Base-by-base conservation (phyloP, 2,113 vertebrate genomes). In the Ranitomeya variabilis region DNA sequence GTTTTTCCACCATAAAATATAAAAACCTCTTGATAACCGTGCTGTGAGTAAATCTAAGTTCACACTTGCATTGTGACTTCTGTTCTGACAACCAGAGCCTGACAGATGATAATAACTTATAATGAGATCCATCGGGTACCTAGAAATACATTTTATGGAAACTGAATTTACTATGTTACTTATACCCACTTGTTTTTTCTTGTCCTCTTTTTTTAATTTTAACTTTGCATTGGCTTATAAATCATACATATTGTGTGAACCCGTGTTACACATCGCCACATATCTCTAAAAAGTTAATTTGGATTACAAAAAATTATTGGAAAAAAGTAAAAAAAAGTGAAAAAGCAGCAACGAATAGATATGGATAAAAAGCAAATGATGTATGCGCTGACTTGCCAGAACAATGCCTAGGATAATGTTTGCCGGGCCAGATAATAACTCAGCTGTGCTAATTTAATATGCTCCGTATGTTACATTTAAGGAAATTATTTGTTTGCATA, bases 351-450 rank as follows among this genome's bases (percentile, higher is more conserved):
- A 23, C 7, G 6, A 26, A 60, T 31, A 16, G 15, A n/a, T 80
- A 31, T 80, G 31, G 54, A 80, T 59, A 59, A 80, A 80, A 60
- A 69, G 14, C 21, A 83, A 54, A 66, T 66, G 18, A 83, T 66
- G 45, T n/a, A 66, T 83, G 37, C 67, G 60, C 37, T 52, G 31
- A 83, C 31, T 45, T 15, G 21, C 21, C 64, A 23, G 23, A 23
- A 45, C 51, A 69, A 54, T 26, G n/a, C 14, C n/a, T 64, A 14
- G 23, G 45, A 83, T 54, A 23, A 60, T 86, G 26, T 45, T 45
- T 86, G 18, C 62, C 73, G 60, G 26, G 4, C 19, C 31, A 23
- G 73, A 78, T 78, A 86, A 76, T 73, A 51, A 45, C 71, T 59
- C 73, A 78, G 6, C 21, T 52, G 71, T 77, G 23, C 57, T 77